Conservation (phyloP, 2,113 vertebrate genomes). For the Phocoena phocoena region DNA sequence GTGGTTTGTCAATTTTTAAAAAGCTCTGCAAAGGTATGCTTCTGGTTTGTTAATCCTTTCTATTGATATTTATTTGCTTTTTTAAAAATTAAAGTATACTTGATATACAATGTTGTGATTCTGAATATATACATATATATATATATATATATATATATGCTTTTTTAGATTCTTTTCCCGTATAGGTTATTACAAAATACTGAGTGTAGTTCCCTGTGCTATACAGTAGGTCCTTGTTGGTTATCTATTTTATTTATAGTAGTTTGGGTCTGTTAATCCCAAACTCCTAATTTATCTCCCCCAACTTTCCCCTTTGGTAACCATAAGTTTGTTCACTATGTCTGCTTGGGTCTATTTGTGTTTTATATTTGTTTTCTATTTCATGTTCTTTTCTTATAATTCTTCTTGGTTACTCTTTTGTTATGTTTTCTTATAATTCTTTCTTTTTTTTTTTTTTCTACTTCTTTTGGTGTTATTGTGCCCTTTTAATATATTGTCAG, state of each 20-base stretch:
- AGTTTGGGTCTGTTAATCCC: neutral
- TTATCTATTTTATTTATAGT: neutral
- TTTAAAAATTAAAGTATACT: neutral
- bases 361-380: neutral
- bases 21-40: neutral
- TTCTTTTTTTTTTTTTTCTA: neutral
- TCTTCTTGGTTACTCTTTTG: neutral
- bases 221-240: neutral
- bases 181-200: neutral
- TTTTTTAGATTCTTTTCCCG: neutral
- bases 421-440: neutral
- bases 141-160: neutral
- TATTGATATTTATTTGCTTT: neutral
- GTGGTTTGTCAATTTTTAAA: neutral
- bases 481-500: neutral
- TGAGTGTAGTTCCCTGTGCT: neutral
- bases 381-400: neutral
- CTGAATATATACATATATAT: neutral
- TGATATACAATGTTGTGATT: neutral
- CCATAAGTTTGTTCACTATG: neutral
- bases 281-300: neutral
- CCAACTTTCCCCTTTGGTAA: neutral
- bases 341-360: neutral
- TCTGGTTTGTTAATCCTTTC: neutral
- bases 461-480: neutral